Percentiles rank a stretch among this genome's conserved stretches.
phyloP scores from a whole-genome alignment of 2,888 invertebrate genomes.

The Lasius fuliginosus region DNA sequence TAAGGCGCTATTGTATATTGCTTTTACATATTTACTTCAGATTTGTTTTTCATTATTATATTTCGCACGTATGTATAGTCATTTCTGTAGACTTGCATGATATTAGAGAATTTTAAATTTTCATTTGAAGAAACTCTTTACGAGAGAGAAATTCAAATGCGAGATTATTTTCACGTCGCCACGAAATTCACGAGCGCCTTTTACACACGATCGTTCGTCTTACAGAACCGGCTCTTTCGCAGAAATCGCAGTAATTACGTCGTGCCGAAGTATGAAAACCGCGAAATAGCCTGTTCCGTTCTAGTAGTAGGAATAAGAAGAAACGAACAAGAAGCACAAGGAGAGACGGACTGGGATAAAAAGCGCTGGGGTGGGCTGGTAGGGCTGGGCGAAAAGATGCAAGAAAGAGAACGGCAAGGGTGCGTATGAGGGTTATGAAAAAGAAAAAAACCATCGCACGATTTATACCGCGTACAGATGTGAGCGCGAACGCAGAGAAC shows the following conservation, averaged over 20 bases:
- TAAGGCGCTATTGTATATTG: neutral
- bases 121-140: neutral
- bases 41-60: neutral
- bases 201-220: slow-evolving; percentile 27
- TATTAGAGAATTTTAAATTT: neutral
- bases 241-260: slow-evolving; percentile 74
- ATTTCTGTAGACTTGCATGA: neutral
- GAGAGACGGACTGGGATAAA: slow-evolving; percentile 33
- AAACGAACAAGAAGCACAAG: neutral
- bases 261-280: slow-evolving; percentile 49
- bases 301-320: slow-evolving; percentile 18
- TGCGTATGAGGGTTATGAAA: slow-evolving; percentile 41
- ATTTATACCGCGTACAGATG: slow-evolving; percentile 51
- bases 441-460: slow-evolving; percentile 42
- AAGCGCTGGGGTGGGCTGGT: neutral
- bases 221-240: neutral
- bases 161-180: slow-evolving; percentile 17
- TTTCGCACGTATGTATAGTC: neutral
- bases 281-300: slow-evolving; percentile 61
- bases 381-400: neutral
- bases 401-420: slow-evolving; percentile 2
- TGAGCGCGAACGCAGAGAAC: slow-evolving; percentile 14
- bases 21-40: neutral
- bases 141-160: neutral
- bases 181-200: slow-evolving; percentile 11